Conservation (phyloP, 2,888 invertebrate species). For the Priocnemis perturbator region DNA sequence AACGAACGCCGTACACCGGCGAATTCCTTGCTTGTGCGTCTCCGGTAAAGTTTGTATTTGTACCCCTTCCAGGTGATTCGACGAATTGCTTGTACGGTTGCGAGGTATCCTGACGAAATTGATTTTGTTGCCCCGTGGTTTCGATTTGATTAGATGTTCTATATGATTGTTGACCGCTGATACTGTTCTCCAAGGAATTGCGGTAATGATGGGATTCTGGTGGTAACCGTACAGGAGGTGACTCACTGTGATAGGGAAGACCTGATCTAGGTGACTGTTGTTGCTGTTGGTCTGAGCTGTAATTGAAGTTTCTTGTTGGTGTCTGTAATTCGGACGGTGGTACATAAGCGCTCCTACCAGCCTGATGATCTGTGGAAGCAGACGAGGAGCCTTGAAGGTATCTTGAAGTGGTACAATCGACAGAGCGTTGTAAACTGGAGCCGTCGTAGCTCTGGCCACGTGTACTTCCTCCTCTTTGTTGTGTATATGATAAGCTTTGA, state of each 20-base stretch:
- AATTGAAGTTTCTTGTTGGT: constrained; percentile 59
- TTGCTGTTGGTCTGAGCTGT: constrained; percentile 60
- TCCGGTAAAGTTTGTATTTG: constrained; percentile 55
- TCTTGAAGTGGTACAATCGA: constrained; percentile 46
- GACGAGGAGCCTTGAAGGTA: constrained; percentile 62
- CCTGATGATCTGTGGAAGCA: constrained; percentile 64
- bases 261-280: constrained; percentile 64
- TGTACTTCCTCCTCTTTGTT: constrained; percentile 51
- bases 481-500: constrained; percentile 54
- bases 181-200: constrained; percentile 51
- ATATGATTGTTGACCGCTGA: constrained; percentile 51
- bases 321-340: constrained; percentile 72
- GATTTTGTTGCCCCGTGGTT: constrained; percentile 47
- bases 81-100: constrained; percentile 64
- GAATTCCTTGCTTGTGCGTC: constrained; percentile 64
- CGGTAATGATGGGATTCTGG: constrained; percentile 68
- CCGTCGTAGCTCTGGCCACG: constrained; percentile 69
- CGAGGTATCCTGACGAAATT: constrained; percentile 62
- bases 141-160: constrained; percentile 60
- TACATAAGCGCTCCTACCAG: constrained; percentile 69
- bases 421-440: constrained; percentile 57
- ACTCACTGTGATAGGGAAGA: constrained; percentile 65
- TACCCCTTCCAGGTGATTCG: constrained; percentile 53
- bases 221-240: constrained; percentile 63
- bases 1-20: constrained; percentile 59